A percentile compares a stretch with the other conserved stretches of the same genome.
phyloP scores from a whole-genome alignment of 2,113 vertebrate genomes.

The Silurus glanis region DNA sequence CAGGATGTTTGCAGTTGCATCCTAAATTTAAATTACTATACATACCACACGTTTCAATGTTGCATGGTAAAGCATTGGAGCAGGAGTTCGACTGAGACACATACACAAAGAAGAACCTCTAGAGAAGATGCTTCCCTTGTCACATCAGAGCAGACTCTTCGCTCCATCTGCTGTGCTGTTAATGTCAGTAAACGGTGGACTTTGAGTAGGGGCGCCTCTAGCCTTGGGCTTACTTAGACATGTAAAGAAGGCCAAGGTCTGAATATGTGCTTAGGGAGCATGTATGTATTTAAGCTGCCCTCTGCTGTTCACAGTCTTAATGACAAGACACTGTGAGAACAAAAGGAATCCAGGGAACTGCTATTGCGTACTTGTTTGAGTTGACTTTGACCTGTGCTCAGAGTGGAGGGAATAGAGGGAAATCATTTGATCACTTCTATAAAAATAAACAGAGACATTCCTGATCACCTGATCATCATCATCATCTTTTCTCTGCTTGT shows the following conservation, averaged over 20 bases:
- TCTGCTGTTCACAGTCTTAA: constrained; percentile 74
- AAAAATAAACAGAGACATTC: not conserved
- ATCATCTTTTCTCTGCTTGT: too few relatives aligned
- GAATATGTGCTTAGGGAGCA: constrained; percentile 61
- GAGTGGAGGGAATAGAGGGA: not conserved
- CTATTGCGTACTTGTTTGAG: constrained; percentile 14
- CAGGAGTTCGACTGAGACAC: not conserved
- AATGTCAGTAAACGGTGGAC: constrained; percentile 58
- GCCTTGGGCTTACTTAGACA: constrained; percentile 51
- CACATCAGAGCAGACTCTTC: constrained; percentile 54
- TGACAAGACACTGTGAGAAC: constrained; percentile 66
- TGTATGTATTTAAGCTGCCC: constrained; percentile 80
- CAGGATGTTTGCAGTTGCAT: not conserved
- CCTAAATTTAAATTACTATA: not conserved
- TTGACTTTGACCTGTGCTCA: not conserved
- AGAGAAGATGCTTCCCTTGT: constrained; percentile 48
- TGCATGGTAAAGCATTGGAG: not conserved
- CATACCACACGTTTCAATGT: not conserved
- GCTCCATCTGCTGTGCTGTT: constrained; percentile 51
- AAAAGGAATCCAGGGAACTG: constrained; percentile 44
- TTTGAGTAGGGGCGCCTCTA: constrained; percentile 60
- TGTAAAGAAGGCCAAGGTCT: constrained; percentile 57
- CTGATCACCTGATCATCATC: too few relatives aligned
- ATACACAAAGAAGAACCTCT: not conserved
- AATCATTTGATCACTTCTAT: not conserved